Percentiles rank a stretch among this genome's conserved stretches.
Conservation (phyloP, 1,140 invertebrate genomes). For the Babylonia areolata region DNA sequence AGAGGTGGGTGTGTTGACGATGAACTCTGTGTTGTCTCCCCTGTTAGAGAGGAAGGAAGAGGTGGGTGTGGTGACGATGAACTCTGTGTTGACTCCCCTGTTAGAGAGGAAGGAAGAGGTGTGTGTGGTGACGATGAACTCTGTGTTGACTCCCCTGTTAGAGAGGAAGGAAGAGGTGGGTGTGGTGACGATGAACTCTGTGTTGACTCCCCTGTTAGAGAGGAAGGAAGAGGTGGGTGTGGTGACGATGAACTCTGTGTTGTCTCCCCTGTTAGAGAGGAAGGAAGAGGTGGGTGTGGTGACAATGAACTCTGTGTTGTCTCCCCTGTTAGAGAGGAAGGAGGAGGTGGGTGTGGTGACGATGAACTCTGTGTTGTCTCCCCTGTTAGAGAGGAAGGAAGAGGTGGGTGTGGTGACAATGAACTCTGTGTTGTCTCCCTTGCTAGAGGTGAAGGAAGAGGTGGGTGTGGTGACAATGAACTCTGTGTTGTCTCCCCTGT, state of each 20-base stretch:
- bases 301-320: not conserved
- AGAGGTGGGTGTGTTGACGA: not conserved
- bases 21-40: not conserved
- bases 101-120: slow-evolving; percentile 30
- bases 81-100: not conserved
- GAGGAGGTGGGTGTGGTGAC: not conserved
- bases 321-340: slow-evolving; percentile 26
- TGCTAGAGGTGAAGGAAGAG: slow-evolving; percentile 29
- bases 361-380: not conserved
- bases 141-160: not conserved
- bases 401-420: not conserved
- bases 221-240: slow-evolving; percentile 15
- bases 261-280: slow-evolving; percentile 23
- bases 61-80: not conserved
- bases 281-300: slow-evolving; percentile 8
- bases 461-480: not conserved
- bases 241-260: not conserved
- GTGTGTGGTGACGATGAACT: not conserved
- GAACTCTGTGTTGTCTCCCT: not conserved
- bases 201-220: slow-evolving; percentile 13
- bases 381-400: slow-evolving; percentile 31
- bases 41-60: slow-evolving; percentile 30
- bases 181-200: not conserved
- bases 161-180: slow-evolving; percentile 25
- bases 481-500: not conserved